A percentile compares a stretch with the other conserved stretches of the same genome.
Conservation (phyloP, 2,888 invertebrate species). For the Scaptomyza flava region DNA sequence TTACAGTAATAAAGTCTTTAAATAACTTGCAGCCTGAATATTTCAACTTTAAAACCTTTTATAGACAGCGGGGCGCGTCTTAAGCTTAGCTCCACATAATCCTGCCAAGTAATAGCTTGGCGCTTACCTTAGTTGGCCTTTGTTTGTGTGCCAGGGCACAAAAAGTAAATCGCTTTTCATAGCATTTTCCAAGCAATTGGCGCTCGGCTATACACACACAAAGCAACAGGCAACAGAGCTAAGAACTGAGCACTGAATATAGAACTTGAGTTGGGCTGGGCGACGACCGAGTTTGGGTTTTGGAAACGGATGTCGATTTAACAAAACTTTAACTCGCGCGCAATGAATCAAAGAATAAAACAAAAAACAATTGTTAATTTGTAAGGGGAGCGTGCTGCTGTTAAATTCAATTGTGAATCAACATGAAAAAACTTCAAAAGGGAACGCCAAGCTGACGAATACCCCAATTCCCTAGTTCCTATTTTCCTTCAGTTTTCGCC, state of each 20-base stretch:
- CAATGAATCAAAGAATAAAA: not conserved
- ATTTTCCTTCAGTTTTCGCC: not conserved
- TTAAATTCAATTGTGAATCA: conserved; percentile 49
- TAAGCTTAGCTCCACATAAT: conserved; percentile 17
- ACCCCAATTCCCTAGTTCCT: conserved; percentile 3
- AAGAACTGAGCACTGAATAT: not conserved
- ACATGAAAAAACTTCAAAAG: conserved; percentile 25
- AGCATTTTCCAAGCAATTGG: conserved; percentile 71
- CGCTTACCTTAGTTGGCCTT: conserved; percentile 22
- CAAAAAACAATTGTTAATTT: conserved; percentile 51
- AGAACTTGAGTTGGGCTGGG: conserved; percentile 5
- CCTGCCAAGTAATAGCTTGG: conserved; percentile 26
- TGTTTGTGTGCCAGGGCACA: conserved; percentile 8
- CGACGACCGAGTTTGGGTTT: not conserved
- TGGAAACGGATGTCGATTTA: conserved; percentile 8
- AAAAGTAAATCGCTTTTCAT: conserved; percentile 40
- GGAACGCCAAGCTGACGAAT: conserved; percentile 13
- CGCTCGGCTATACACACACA: conserved; percentile 15
- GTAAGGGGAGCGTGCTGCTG: conserved; percentile 13
- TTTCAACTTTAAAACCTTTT: not conserved
- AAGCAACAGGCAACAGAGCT: conserved; percentile 57
- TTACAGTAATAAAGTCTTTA: too few relatives aligned
- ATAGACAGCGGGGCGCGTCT: not conserved
- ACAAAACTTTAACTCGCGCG: conserved; percentile 25
- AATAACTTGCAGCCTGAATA: too few relatives aligned